A percentile compares a stretch with the other conserved stretches of the same genome.
Evolutionary conservation across 2,888 invertebrate species (phyloP).

Genomic region (Sericinus montela): DNA sequence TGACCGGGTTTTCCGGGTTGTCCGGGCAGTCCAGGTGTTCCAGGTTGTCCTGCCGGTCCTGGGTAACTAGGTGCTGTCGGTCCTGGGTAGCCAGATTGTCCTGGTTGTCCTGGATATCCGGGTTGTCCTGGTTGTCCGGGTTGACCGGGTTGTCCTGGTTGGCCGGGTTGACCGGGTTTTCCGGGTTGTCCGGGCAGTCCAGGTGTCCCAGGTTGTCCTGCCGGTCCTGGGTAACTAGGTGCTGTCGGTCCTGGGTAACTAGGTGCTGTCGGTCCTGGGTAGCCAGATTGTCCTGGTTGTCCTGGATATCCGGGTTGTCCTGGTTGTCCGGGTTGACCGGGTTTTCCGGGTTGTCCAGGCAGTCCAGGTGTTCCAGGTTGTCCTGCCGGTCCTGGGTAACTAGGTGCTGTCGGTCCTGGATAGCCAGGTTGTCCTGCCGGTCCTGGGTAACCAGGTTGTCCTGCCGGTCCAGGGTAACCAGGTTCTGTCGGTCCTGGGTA

Average conservation of each 20-base stretch:
- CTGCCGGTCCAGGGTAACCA: slow-evolving; percentile 27
- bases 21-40: slow-evolving; percentile 27
- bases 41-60: slow-evolving; percentile 27
- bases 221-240: too few species aligned
- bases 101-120: slow-evolving; percentile 34
- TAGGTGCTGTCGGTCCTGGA: slow-evolving; percentile 27
- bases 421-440: slow-evolving; percentile 32
- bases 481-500: slow-evolving; percentile 29
- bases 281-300: slow-evolving; percentile 59
- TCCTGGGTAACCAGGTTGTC: slow-evolving; percentile 23
- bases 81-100: slow-evolving; percentile 37
- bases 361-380: slow-evolving; percentile 35
- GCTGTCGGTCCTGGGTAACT: too few species aligned
- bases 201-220: slow-evolving; percentile 27
- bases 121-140: slow-evolving; percentile 34
- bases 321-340: slow-evolving; percentile 28
- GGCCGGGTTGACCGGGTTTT: too few species aligned
- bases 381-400: slow-evolving; percentile 38
- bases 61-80: too few species aligned
- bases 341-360: slow-evolving; percentile 26
- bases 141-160: slow-evolving; percentile 26
- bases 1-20: slow-evolving; percentile 26
- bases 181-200: slow-evolving; percentile 27
- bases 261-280: slow-evolving; percentile 24
- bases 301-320: slow-evolving; percentile 30